Conservation (phyloP, 2,797 vertebrate genomes). For the Gymnoscopelus braueri region DNA sequence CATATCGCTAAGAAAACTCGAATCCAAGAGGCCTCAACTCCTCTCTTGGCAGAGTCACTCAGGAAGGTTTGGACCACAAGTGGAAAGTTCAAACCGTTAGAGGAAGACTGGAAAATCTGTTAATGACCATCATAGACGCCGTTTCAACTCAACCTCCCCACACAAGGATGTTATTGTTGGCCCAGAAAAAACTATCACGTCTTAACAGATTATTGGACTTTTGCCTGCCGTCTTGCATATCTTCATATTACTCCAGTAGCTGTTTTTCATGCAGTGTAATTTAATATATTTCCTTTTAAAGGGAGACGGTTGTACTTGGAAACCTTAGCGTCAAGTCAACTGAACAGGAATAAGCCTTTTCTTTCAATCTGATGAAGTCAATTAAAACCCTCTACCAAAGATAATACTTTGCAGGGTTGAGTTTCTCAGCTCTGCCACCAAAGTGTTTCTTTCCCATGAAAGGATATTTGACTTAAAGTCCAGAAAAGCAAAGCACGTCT, state of each 20-base stretch:
- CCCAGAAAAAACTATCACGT: conserved; percentile 49
- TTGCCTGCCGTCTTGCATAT: conserved; percentile 44
- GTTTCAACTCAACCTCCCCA: conserved; percentile 39
- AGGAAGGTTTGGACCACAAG: conserved; percentile 39
- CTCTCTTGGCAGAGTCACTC: conserved; percentile 45
- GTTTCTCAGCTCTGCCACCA: conserved; percentile 40
- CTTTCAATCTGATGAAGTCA: conserved; percentile 54
- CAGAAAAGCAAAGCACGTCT: conserved; percentile 49
- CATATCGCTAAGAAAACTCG: conserved; percentile 28
- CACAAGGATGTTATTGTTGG: conserved; percentile 73
- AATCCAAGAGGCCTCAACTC: conserved; percentile 23
- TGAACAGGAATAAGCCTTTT: conserved; percentile 46
- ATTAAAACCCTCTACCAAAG: conserved; percentile 63
- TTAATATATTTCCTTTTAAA: conserved; percentile 61
- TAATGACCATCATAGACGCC: conserved; percentile 32
- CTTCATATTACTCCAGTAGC: conserved; percentile 38
- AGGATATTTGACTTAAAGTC: conserved; percentile 62
- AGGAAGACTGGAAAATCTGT: conserved; percentile 50
- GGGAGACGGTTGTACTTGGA: conserved; percentile 53
- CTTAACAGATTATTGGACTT: conserved; percentile 66
- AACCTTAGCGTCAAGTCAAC: conserved; percentile 46
- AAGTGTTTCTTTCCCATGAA: conserved; percentile 33
- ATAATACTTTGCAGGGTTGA: conserved; percentile 54
- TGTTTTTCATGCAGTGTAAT: conserved; percentile 48
- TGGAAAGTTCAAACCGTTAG: conserved; percentile 42